A percentile compares a stretch with the other conserved stretches of the same genome.
These are phyloP conservation scores for Brenthis hecate DNA, from an alignment of 2,888 invertebrate genomes.

Conservation along the genomic window DNA sequence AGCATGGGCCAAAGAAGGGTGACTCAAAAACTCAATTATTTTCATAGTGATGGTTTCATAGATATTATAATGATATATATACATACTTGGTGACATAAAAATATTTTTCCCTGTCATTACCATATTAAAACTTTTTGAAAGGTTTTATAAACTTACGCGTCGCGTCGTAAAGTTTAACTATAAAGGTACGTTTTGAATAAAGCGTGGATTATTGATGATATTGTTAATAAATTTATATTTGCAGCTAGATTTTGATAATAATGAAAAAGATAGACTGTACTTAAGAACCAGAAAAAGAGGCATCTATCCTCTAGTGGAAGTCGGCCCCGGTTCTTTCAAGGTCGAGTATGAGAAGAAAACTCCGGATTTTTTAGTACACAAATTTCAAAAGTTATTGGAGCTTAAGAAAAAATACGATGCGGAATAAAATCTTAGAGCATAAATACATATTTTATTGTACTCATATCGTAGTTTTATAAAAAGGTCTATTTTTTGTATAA, in stretches of 20 bases:
- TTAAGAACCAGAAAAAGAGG: conserved; percentile 5
- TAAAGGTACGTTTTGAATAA: too few relatives aligned
- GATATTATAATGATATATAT: too few relatives aligned
- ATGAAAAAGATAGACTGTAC: conserved; percentile 14
- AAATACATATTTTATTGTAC: background rate
- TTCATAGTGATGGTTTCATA: too few relatives aligned
- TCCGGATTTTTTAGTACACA: conserved; percentile 39
- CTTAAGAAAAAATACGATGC: conserved; percentile 46
- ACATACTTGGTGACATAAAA: too few relatives aligned
- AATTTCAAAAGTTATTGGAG: conserved; percentile 49
- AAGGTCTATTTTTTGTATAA: too few relatives aligned
- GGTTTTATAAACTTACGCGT: background rate
- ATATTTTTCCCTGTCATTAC: too few relatives aligned
- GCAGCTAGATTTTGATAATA: conserved; percentile 7
- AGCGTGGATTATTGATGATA: background rate
- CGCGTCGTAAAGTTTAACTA: too few relatives aligned
- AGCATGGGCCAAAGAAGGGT: too few relatives aligned
- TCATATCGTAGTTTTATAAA: too few relatives aligned
- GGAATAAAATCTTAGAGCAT: background rate
- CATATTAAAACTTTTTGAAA: background rate
- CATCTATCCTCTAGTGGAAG: conserved; percentile 47
- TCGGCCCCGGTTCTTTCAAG: conserved; percentile 55
- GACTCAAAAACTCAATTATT: too few relatives aligned
- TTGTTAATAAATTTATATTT: background rate
- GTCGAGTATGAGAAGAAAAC: conserved; percentile 44